A percentile compares a stretch with the other conserved stretches of the same genome.
These are phyloP conservation scores for Cinclus cinclus DNA, from an alignment of 2,113 vertebrate genomes.

Conservation along the genomic window DNA sequence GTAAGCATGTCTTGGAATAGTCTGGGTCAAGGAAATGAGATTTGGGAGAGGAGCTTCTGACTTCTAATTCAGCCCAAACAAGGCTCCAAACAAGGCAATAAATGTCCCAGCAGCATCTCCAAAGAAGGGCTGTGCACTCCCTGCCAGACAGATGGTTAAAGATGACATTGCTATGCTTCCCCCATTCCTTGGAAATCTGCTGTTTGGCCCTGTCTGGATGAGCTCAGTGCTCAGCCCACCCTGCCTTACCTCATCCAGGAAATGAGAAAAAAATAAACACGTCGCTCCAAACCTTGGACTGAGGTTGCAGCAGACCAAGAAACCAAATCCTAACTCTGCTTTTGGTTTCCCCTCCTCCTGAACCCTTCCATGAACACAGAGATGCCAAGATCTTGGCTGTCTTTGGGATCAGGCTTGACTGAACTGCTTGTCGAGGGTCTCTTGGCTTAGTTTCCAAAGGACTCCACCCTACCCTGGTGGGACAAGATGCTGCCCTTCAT, in stretches of 20 bases:
- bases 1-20: not conserved
- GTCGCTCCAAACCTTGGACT: not conserved
- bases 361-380: not conserved
- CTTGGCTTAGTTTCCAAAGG: not conserved
- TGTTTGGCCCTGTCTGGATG: not conserved
- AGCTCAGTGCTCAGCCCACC: not conserved
- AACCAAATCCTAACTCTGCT: not conserved
- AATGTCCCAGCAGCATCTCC: not conserved
- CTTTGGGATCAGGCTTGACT: not conserved
- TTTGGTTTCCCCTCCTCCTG: not conserved
- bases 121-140: not conserved
- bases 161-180: not conserved
- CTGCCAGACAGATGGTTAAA: not conserved
- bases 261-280: not conserved
- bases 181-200: not conserved
- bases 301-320: not conserved
- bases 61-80: not conserved
- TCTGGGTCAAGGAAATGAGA: not conserved
- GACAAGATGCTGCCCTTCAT: not conserved
- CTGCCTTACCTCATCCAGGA: not conserved
- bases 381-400: not conserved
- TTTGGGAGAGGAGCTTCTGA: not conserved
- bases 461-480: not conserved
- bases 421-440: not conserved
- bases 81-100: not conserved